Evolutionary conservation across 1,140 invertebrate genomes (phyloP), one percentile per base, ranked within the genome.

Genomic region (Eumeta japonica): DNA sequence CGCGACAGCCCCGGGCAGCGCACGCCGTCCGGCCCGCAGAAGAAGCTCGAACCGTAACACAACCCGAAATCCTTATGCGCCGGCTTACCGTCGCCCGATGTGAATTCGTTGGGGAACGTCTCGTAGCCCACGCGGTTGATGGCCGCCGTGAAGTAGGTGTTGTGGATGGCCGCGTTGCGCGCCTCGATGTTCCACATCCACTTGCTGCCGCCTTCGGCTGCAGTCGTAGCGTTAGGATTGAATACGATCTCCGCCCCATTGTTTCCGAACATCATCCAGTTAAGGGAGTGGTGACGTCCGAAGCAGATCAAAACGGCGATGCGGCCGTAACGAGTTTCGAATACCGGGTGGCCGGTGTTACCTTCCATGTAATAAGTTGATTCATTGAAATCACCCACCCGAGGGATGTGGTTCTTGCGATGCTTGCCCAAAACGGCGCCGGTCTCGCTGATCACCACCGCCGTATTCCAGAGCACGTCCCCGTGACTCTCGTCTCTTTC

Each of bases 241-340:
- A 99, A 98, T 0, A 99, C 95, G 32, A 99, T 97, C 79, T 98
- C 96, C 3, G 95, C 96, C n/a, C 94, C 94, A 75, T 98, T 98
- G 10, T 97, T 62, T 0, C 90, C 93, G 68, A 92, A 96, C 89
- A 94, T 93, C 77, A 95, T 83, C 96, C 97, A 99, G 62, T 98
- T 99, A 39, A 92, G 82, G 0, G 97, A 95, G 79, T 99, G 96
- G 76, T 98, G 96, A 3, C 97, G 83, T 0, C 94, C 96, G 64
- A 97, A 99, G 66, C 97, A 99, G 52, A 99, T 96, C 57, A 98
- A 98, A 2, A 99, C 81, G 1, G 87, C 97, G 50, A 99, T 90
- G 58, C 85, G 85, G 10, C 91, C 92, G 74, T 86, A 93, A 32
- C 83, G 75, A 2, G 91, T 93, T 32, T 89, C 80, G 48, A 92